These are phyloP conservation scores for Pseudorasbora parva DNA, from an alignment of 2,113 vertebrate genomes.

Conservation along the genomic window DNA sequence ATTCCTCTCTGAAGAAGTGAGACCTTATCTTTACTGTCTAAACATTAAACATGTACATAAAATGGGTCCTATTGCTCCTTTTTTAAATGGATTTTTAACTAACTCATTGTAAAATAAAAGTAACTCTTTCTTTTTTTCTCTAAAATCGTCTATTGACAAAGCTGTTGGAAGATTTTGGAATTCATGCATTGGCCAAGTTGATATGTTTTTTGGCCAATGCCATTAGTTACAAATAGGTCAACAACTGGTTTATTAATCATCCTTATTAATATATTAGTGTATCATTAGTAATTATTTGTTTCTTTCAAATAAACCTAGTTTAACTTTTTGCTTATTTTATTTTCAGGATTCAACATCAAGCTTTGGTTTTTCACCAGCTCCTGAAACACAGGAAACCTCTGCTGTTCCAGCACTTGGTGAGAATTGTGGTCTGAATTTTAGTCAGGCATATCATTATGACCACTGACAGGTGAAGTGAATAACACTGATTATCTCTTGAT, in stretches of 20 bases:
- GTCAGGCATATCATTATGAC: no score
- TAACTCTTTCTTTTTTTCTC: background rate
- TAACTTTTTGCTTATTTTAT: background rate
- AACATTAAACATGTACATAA: background rate
- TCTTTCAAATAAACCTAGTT: background rate
- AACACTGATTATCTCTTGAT: no score
- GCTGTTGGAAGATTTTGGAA: no score
- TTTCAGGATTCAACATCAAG: constrained; percentile 74
- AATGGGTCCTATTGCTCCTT: no score
- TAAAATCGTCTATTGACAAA: no score
- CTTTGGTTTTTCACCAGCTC: constrained; percentile 74
- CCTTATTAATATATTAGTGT: no score
- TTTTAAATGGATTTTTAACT: no score
- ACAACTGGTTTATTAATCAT: background rate
- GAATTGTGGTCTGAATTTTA: constrained; percentile 27
- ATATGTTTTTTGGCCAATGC: no score
- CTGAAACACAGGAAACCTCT: constrained; percentile 73
- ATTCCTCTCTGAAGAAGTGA: constrained; percentile 73
- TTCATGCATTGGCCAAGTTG: no score
- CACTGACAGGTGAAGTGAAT: no score
- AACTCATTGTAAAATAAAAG: background rate
- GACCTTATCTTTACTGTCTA: constrained; percentile 9
- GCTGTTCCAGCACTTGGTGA: constrained; percentile 76
- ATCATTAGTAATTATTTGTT: background rate
- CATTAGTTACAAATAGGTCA: background rate